Evolutionary conservation across 2,797 vertebrate species (phyloP).

Genomic region (Vespertilio murinus): DNA sequence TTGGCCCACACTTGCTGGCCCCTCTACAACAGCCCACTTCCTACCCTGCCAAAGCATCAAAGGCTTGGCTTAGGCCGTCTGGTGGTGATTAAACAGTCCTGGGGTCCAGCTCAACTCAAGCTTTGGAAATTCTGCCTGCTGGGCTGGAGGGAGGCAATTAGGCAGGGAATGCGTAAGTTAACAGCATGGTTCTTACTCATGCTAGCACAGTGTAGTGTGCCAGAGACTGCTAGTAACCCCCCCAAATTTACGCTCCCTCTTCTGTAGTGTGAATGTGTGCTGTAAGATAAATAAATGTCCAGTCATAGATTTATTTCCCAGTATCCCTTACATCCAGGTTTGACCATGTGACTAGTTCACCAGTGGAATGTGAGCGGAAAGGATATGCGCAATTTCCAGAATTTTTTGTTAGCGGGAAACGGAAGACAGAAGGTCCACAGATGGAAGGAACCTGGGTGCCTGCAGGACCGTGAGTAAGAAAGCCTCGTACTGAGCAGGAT

Average conservation of each 20-base stretch:
- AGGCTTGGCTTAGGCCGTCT: not conserved
- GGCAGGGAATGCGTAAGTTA: not conserved
- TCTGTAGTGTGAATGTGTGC: not conserved
- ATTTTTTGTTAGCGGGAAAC: not conserved
- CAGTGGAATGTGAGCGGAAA: not conserved
- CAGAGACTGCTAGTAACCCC: not conserved
- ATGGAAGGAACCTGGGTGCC: not conserved
- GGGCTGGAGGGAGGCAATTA: not conserved
- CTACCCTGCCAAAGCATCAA: not conserved
- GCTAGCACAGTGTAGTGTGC: not conserved
- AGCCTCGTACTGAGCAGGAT: not conserved
- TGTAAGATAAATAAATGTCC: not conserved
- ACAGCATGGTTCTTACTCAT: not conserved
- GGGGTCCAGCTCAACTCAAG: not conserved
- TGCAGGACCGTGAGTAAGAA: not conserved
- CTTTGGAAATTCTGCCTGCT: not conserved
- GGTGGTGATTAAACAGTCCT: not conserved
- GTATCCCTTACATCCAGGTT: not conserved
- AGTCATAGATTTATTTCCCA: slow-evolving; percentile 2
- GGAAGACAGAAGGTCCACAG: not conserved
- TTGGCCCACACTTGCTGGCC: not conserved
- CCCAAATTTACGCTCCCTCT: not conserved
- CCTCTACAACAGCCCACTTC: not conserved
- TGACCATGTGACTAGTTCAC: not conserved
- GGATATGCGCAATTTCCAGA: not conserved